Conservation (phyloP, 1,140 invertebrate species). For the Episyrphus balteatus region DNA sequence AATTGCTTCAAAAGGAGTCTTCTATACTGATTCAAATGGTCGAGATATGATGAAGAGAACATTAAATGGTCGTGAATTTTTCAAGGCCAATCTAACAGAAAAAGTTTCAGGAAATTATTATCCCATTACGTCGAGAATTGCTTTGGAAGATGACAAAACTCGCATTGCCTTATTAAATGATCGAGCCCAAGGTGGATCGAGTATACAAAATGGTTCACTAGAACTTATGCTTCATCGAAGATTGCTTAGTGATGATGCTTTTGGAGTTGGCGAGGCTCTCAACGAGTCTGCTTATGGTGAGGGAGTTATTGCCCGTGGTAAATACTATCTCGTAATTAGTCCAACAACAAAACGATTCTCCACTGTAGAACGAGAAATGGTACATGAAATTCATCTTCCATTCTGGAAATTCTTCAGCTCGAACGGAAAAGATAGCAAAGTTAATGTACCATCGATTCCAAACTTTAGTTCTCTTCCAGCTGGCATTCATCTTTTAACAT, state of each 20-base stretch:
- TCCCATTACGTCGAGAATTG: constrained; percentile 78
- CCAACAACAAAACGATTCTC: constrained; percentile 35
- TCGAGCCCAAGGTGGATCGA: constrained; percentile 78
- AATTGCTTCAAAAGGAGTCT: constrained; percentile 52
- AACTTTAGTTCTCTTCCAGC: constrained; percentile 50
- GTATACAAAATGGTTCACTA: constrained; percentile 59
- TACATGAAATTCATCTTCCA: constrained; percentile 23
- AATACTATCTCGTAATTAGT: constrained; percentile 46
- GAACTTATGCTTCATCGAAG: constrained; percentile 82
- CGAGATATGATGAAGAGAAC: constrained; percentile 71
- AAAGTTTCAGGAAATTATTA: constrained; percentile 80
- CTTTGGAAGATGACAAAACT: constrained; percentile 40
- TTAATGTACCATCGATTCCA: constrained; percentile 6
- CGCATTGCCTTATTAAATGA: constrained; percentile 67
- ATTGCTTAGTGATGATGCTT: constrained; percentile 76
- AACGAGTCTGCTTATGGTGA: constrained; percentile 69
- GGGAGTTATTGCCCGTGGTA: constrained; percentile 73
- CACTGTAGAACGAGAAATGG: constrained; percentile 18
- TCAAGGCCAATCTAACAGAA: constrained; percentile 59
- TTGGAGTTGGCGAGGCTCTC: constrained; percentile 87
- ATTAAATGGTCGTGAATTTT: constrained; percentile 53
- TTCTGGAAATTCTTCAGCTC: constrained; percentile 31
- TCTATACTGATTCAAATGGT: constrained; percentile 92
- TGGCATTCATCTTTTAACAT: constrained; percentile 73
- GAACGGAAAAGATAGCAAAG: constrained; percentile 4